Percentiles rank a stretch among this genome's conserved stretches.
Conservation (phyloP, 2,113 vertebrate genomes). For the Potamarius usumacintae region DNA sequence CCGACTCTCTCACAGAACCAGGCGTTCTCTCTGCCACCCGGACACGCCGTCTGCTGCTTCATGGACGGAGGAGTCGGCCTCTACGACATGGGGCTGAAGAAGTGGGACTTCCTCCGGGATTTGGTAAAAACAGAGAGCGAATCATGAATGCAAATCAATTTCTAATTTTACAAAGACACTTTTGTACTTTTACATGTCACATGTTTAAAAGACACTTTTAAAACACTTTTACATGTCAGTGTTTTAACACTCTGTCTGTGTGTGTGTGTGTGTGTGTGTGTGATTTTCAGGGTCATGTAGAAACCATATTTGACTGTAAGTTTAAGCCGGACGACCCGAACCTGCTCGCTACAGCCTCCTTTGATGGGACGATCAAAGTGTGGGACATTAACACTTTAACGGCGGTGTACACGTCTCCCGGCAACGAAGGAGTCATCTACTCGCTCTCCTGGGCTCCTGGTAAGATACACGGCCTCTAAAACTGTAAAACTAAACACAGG, state of each 20-base stretch:
- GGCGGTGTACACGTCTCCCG: slow-evolving; percentile 90
- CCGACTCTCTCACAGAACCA: slow-evolving; percentile 86
- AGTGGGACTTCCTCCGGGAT: slow-evolving; percentile 97
- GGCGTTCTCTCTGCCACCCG: slow-evolving; percentile 91
- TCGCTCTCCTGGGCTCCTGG: slow-evolving; percentile 98
- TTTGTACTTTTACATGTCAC: too few species aligned
- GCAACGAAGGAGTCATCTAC: slow-evolving; percentile 97
- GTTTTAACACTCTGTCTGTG: neutral
- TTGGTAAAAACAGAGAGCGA: slow-evolving; percentile 74
- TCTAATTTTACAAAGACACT: neutral
- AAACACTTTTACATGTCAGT: neutral
- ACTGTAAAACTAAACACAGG: neutral
- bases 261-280: slow-evolving; percentile 42
- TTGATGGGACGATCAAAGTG: slow-evolving; percentile 97
- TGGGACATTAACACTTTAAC: slow-evolving; percentile 97
- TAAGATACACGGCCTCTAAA: slow-evolving; percentile 54
- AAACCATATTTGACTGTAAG: slow-evolving; percentile 99
- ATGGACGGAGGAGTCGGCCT: slow-evolving; percentile 96
- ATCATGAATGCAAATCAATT: neutral
- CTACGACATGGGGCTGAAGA: slow-evolving; percentile 92
- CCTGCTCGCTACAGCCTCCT: slow-evolving; percentile 94
- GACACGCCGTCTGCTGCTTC: slow-evolving; percentile 93
- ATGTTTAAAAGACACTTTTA: too few species aligned
- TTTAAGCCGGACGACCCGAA: slow-evolving; percentile 96
- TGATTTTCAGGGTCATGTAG: slow-evolving; percentile 87